These are phyloP conservation scores for Cerceris ruficornis DNA, from an alignment of 2,888 invertebrate genomes.

Conservation along the genomic window DNA sequence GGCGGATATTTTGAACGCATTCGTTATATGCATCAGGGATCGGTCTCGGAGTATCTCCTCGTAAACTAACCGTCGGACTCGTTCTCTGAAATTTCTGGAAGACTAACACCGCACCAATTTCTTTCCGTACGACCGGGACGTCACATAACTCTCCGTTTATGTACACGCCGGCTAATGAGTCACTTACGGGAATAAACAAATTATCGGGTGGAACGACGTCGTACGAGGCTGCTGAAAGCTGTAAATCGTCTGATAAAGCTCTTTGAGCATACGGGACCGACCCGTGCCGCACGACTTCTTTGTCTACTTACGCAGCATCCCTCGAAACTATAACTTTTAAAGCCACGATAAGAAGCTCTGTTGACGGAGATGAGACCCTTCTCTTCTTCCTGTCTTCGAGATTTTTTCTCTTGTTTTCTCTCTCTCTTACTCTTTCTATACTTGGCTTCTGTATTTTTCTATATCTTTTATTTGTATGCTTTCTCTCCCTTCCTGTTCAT, in stretches of 20 bases:
- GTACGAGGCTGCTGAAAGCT: slow-evolving; percentile 59
- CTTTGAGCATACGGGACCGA: slow-evolving; percentile 36
- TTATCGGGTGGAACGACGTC: slow-evolving; percentile 51
- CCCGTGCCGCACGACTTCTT: slow-evolving; percentile 14
- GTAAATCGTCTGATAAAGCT: slow-evolving; percentile 65
- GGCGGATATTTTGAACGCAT: not conserved
- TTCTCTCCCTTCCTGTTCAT: too few relatives aligned
- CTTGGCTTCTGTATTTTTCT: too few relatives aligned
- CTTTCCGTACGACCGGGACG: slow-evolving; percentile 15
- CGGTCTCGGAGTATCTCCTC: not conserved
- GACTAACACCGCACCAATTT: slow-evolving; percentile 16
- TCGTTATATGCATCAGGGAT: not conserved
- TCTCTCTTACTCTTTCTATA: too few relatives aligned
- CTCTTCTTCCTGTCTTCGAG: not conserved
- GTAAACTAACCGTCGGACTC: slow-evolving; percentile 3
- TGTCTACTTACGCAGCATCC: slow-evolving; percentile 8
- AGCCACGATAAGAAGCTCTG: slow-evolving; percentile 50
- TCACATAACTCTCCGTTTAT: slow-evolving; percentile 39
- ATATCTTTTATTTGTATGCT: too few relatives aligned
- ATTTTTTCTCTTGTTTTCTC: too few relatives aligned
- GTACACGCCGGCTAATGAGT: slow-evolving; percentile 44
- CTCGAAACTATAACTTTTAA: slow-evolving; percentile 51
- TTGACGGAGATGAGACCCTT: not conserved
- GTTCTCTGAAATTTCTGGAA: slow-evolving; percentile 11
- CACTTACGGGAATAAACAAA: slow-evolving; percentile 55